Percentiles rank a stretch among this genome's conserved stretches.
These are phyloP conservation scores for Tenthredo notha DNA, from an alignment of 2,888 invertebrate species.

Conservation along the genomic window DNA sequence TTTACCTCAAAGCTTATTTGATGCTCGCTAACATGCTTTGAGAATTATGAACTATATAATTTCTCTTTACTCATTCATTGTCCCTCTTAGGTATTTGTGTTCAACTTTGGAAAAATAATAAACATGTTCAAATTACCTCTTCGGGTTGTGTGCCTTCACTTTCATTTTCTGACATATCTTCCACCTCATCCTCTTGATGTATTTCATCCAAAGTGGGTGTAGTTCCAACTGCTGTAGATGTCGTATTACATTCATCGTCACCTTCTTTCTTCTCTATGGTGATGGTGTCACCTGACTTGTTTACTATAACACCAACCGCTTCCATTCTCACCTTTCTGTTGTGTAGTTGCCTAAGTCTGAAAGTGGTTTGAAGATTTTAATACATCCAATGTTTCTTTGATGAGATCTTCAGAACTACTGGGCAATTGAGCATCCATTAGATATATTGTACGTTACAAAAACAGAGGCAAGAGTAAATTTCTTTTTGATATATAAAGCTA, in stretches of 20 bases:
- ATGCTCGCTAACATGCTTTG: not conserved
- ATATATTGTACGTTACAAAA: conserved; percentile 17
- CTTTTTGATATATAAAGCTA: too few relatives aligned
- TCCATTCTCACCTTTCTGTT: conserved; percentile 88
- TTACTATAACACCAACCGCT: conserved; percentile 79
- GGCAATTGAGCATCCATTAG: not conserved
- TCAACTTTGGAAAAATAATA: not conserved
- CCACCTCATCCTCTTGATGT: conserved; percentile 83
- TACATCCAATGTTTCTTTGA: too few relatives aligned
- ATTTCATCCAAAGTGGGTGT: conserved; percentile 82
- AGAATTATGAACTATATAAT: not conserved
- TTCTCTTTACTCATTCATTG: not conserved
- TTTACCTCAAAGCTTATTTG: not conserved
- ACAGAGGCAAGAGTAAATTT: not conserved
- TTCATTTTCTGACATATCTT: conserved; percentile 90
- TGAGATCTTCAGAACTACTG: not conserved
- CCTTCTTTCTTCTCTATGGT: conserved; percentile 76
- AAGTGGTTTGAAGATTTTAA: not conserved
- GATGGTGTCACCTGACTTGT: conserved; percentile 75
- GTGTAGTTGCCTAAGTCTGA: conserved; percentile 85
- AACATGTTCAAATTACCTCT: conserved; percentile 80
- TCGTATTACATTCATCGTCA: conserved; percentile 70
- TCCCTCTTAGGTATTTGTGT: not conserved
- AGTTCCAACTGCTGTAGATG: conserved; percentile 75
- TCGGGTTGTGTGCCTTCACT: conserved; percentile 93